Conservation (phyloP, 2,797 vertebrate genomes). For the Mastacembelus armatus region DNA sequence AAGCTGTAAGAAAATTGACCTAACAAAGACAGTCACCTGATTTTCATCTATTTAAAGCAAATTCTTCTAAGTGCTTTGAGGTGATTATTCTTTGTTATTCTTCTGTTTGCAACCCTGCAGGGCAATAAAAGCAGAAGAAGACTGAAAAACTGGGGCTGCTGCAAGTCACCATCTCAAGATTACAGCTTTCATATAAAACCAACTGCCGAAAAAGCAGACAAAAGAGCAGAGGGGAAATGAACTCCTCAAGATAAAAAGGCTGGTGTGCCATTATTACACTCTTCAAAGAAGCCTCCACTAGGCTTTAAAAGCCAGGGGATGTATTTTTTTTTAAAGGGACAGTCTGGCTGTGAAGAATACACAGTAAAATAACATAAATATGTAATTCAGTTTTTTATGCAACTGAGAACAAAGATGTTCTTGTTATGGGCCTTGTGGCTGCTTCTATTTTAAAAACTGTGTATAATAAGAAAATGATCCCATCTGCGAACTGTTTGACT, state of each 20-base stretch:
- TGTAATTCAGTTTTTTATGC: constrained; percentile 58
- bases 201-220: constrained; percentile 48
- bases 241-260: constrained; percentile 64
- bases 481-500: constrained; percentile 53
- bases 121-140: constrained; percentile 23
- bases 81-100: constrained; percentile 20
- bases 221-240: constrained; percentile 64
- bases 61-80: constrained; percentile 25
- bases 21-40: constrained; percentile 5
- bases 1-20: constrained; percentile 24
- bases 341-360: constrained; percentile 38
- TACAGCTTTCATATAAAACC: constrained; percentile 56
- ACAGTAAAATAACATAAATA: constrained; percentile 63
- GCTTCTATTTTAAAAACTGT: constrained; percentile 35
- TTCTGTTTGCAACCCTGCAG: constrained; percentile 27
- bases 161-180: constrained; percentile 37
- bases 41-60: constrained; percentile 35
- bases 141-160: constrained; percentile 15
- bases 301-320: constrained; percentile 33
- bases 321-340: constrained; percentile 37
- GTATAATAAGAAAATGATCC: constrained; percentile 63
- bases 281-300: constrained; percentile 57
- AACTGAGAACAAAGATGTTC: constrained; percentile 46
- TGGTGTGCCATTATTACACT: constrained; percentile 61
- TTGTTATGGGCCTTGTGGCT: constrained; percentile 27